These are phyloP conservation scores for Amphimallon solstitiale DNA, from an alignment of 2,888 invertebrate genomes.

Conservation along the genomic window DNA sequence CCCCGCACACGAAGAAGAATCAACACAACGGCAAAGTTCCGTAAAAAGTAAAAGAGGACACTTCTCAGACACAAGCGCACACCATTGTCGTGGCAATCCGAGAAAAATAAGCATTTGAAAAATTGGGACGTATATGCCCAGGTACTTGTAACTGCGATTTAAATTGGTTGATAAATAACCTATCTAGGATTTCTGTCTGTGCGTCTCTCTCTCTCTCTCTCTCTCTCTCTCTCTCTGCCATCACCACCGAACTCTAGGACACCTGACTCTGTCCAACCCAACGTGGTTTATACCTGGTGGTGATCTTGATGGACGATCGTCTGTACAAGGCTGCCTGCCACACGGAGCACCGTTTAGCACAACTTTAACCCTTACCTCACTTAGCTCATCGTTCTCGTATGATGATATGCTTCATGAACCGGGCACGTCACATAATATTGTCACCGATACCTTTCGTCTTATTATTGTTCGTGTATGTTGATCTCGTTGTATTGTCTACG, in stretches of 20 bases:
- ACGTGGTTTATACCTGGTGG: slow-evolving; percentile 34
- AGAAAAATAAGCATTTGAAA: slow-evolving; percentile 56
- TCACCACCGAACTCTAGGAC: slow-evolving; percentile 44
- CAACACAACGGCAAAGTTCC: no score
- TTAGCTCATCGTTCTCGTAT: neutral
- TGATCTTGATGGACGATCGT: slow-evolving; percentile 50
- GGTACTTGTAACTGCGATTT: slow-evolving; percentile 51
- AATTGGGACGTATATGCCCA: slow-evolving; percentile 55
- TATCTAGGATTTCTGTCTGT: slow-evolving; percentile 46
- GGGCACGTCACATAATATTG: neutral
- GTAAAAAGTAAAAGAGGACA: no score
- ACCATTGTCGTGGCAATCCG: neutral
- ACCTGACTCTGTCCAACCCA: slow-evolving; percentile 44
- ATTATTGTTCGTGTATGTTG: no score
- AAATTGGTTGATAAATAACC: slow-evolving; percentile 52
- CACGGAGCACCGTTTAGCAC: slow-evolving; percentile 46
- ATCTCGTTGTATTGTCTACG: no score
- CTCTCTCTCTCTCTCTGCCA: no score
- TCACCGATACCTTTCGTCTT: no score
- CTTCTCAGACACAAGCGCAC: neutral
- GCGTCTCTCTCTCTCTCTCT: no score
- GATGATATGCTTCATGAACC: slow-evolving; percentile 21
- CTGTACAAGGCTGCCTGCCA: slow-evolving; percentile 45
- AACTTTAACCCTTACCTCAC: slow-evolving; percentile 22
- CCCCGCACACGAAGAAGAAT: slow-evolving; percentile 16